Evolutionary conservation across 2,888 invertebrate species (phyloP).

Genomic region (Sinodicranocentrus sp.): DNA sequence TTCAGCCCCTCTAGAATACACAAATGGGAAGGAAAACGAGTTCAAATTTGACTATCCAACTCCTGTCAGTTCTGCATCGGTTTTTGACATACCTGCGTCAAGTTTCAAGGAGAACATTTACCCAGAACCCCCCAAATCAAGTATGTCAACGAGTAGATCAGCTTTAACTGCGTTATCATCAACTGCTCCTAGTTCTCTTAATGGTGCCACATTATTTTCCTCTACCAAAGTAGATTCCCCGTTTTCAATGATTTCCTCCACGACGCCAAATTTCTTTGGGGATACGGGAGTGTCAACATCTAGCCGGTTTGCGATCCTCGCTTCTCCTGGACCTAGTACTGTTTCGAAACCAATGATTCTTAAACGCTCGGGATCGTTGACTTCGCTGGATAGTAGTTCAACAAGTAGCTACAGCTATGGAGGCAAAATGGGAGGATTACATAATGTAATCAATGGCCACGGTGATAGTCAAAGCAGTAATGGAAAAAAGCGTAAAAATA

Average conservation of each 20-base stretch:
- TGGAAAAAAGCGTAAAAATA: constrained; percentile 72
- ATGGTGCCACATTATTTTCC: constrained; percentile 10
- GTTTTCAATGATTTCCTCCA: constrained; percentile 50
- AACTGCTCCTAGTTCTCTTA: not conserved
- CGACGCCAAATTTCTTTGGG: constrained; percentile 39
- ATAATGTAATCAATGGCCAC: constrained; percentile 50
- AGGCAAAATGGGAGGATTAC: constrained; percentile 14
- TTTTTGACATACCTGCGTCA: constrained; percentile 15
- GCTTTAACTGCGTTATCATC: constrained; percentile 11
- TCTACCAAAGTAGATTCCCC: constrained; percentile 63
- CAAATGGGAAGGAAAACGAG: constrained; percentile 27
- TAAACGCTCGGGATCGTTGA: constrained; percentile 51
- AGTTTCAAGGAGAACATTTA: constrained; percentile 62
- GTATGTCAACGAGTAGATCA: constrained; percentile 11
- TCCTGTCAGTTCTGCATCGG: constrained; percentile 14
- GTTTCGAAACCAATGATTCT: constrained; percentile 10
- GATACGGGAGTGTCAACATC: constrained; percentile 63
- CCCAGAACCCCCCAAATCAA: constrained; percentile 12
- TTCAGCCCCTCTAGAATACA: constrained; percentile 38
- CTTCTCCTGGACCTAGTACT: constrained; percentile 58
- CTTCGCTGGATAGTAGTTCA: constrained; percentile 59
- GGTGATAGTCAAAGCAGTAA: constrained; percentile 56
- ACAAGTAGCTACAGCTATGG: constrained; percentile 42
- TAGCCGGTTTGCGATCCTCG: constrained; percentile 68
- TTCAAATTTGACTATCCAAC: constrained; percentile 53